A percentile compares a stretch with the other conserved stretches of the same genome.
Evolutionary conservation across 1,140 invertebrate genomes (phyloP).

Genomic region (Hirudo medicinalis): DNA sequence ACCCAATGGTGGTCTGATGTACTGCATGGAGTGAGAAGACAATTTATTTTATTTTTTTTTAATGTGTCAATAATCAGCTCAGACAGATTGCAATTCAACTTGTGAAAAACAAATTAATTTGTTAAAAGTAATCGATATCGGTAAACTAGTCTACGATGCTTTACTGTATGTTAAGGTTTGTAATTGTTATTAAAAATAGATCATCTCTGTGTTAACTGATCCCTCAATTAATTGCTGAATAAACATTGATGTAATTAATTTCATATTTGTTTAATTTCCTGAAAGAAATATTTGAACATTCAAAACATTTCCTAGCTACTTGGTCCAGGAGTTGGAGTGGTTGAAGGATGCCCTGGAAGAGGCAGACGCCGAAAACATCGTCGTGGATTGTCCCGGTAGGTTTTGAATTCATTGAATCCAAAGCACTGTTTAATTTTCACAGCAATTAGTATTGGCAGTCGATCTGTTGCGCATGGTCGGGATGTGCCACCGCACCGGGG

Average conservation of each 20-base stretch:
- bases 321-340: constrained; percentile 82
- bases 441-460: too few relatives aligned
- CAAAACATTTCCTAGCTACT: constrained; percentile 50
- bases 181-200: background rate
- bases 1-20: constrained; percentile 90
- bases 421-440: too few relatives aligned
- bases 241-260: background rate
- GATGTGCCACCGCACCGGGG: too few relatives aligned
- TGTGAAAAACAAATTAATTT: background rate
- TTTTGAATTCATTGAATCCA: constrained; percentile 6
- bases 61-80: background rate
- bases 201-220: background rate
- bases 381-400: constrained; percentile 88
- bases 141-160: background rate
- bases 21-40: constrained; percentile 75
- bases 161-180: too few relatives aligned
- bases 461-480: too few relatives aligned
- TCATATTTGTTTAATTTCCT: background rate
- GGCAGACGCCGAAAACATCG: constrained; percentile 63
- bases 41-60: constrained; percentile 18
- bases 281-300: background rate
- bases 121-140: background rate
- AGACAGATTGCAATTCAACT: background rate
- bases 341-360: constrained; percentile 58
- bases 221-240: background rate